Evolutionary conservation across 2,113 vertebrate species (phyloP).

Genomic region (Muntiacus muntjak): DNA sequence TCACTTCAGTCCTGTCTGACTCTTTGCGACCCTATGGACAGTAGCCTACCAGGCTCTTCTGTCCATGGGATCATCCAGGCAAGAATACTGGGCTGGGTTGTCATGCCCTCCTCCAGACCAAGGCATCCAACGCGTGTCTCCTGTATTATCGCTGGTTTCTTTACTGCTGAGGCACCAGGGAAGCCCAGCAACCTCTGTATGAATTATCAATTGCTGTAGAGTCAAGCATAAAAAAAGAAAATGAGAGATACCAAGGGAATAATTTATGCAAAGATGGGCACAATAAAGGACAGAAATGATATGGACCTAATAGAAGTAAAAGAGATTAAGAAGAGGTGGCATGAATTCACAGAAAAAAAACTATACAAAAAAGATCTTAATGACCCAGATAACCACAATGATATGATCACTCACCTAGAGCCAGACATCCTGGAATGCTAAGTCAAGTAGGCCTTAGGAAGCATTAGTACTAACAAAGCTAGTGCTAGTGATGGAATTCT

Average conservation of each 20-base stretch:
- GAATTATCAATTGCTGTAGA: neutral
- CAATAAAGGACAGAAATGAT: neutral
- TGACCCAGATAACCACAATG: rapidly evolving
- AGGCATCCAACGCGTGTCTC: neutral
- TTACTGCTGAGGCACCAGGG: neutral
- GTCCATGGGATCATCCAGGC: neutral
- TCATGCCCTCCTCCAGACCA: neutral
- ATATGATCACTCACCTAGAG: neutral
- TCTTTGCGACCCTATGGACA: neutral
- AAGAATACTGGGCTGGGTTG: neutral
- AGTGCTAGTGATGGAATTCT: neutral
- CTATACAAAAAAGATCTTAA: neutral
- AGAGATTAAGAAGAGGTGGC: neutral
- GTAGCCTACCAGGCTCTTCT: neutral
- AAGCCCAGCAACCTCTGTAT: neutral
- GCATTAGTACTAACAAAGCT: neutral
- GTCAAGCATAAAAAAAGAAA: neutral
- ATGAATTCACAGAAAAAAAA: neutral
- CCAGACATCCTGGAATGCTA: neutral
- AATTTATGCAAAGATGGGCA: neutral
- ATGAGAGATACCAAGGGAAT: neutral
- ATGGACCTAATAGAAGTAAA: neutral
- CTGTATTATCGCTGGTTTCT: neutral
- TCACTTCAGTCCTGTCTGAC: neutral
- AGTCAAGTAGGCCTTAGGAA: neutral